Evolutionary conservation across 2,888 invertebrate species (phyloP).

Genomic region (Hyposoter didymator): DNA sequence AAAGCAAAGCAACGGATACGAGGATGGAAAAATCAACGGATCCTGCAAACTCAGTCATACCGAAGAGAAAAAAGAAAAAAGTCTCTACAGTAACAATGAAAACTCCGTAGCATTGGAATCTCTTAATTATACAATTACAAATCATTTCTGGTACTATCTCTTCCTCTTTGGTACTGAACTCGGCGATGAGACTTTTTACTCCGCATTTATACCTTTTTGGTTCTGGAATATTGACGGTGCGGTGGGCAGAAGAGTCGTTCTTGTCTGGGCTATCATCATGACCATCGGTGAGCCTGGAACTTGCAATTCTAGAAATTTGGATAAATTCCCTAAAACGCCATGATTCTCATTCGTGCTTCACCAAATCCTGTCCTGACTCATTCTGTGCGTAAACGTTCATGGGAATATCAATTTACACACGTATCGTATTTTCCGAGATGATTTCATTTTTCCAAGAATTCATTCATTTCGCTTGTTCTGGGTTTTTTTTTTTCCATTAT

Average conservation of each 20-base stretch:
- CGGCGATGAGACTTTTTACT: conserved; percentile 96
- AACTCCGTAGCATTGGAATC: conserved; percentile 82
- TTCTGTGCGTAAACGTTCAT: background rate
- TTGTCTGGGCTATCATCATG: conserved; percentile 94
- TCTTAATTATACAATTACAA: conserved; percentile 86
- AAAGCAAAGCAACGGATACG: conserved; percentile 66
- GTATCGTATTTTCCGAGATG: background rate
- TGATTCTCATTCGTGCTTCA: background rate
- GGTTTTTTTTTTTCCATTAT: background rate
- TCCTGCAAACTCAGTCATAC: conserved; percentile 1
- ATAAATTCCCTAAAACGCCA: background rate
- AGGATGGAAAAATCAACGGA: conserved; percentile 73
- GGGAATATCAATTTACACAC: background rate
- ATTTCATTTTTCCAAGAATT: background rate
- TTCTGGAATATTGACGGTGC: conserved; percentile 97
- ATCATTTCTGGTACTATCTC: conserved; percentile 93
- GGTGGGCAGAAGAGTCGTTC: conserved; percentile 92
- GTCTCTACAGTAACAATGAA: conserved; percentile 81
- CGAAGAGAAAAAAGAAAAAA: conserved; percentile 53
- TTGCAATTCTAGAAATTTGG: background rate
- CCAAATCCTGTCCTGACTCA: conserved; percentile 36
- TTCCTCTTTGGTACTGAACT: conserved; percentile 94
- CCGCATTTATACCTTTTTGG: conserved; percentile 96
- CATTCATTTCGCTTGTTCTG: background rate
- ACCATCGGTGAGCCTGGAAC: conserved; percentile 88